phyloP scores from a whole-genome alignment of 2,888 invertebrate genomes.

The Meiosimyza platycephala region DNA sequence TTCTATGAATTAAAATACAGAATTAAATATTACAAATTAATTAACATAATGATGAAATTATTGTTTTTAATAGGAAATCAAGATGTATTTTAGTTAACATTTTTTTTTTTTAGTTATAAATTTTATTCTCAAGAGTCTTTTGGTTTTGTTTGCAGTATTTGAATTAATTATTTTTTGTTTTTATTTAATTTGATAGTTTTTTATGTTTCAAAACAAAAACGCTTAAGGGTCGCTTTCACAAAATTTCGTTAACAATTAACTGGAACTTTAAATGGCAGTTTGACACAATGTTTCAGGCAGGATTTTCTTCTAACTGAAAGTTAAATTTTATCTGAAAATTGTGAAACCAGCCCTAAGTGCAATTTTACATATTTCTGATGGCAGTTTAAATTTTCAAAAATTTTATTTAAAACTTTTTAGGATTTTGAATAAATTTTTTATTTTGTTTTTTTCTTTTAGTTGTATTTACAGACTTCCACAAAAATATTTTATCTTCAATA shows the following conservation, averaged over 20 bases:
- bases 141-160: slow-evolving; percentile 16
- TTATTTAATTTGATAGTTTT: not conserved
- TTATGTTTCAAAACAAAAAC: not conserved
- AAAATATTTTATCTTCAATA: not conserved
- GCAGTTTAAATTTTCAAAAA: slow-evolving; percentile 23
- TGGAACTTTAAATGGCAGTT: too few species aligned
- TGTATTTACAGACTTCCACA: slow-evolving; percentile 19
- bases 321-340: not conserved
- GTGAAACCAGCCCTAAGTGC: not conserved
- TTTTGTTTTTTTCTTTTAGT: slow-evolving; percentile 3
- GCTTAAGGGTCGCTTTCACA: not conserved
- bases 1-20: not conserved
- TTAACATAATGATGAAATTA: slow-evolving; percentile 18
- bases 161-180: slow-evolving; percentile 4
- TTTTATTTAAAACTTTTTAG: not conserved
- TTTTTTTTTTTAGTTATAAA: not conserved
- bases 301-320: not conserved
- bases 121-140: slow-evolving; percentile 19
- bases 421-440: slow-evolving; percentile 3
- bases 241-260: not conserved
- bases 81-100: slow-evolving; percentile 7
- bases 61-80: slow-evolving; percentile 24
- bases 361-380: slow-evolving; percentile 5
- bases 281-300: not conserved
- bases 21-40: not conserved